A percentile compares a stretch with the other conserved stretches of the same genome.
These are phyloP conservation scores for Eupithecia vulgata DNA, from an alignment of 2,888 invertebrate species.

Conservation along the genomic window DNA sequence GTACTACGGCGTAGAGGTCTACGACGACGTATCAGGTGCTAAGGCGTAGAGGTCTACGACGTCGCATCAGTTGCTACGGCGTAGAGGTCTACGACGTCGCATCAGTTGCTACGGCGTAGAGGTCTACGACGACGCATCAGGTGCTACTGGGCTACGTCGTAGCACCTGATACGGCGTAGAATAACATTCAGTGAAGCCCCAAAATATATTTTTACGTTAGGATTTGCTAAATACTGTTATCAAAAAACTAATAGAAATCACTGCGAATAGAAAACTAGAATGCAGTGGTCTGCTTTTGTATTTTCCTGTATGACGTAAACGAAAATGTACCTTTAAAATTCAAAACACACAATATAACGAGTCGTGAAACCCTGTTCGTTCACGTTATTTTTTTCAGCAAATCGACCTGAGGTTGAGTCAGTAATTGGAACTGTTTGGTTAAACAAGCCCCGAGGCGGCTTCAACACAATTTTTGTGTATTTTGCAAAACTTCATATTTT, in stretches of 20 bases:
- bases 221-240: no score
- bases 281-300: not conserved
- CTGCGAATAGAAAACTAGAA: not conserved
- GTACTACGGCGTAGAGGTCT: no score
- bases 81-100: no score
- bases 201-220: not conserved
- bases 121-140: no score
- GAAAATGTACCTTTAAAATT: not conserved
- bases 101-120: no score
- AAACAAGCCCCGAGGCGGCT: not conserved
- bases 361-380: not conserved
- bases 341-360: not conserved
- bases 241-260: not conserved
- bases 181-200: no score
- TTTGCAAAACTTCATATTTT: not conserved
- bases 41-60: no score
- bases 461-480: constrained; percentile 1
- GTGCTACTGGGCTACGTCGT: no score
- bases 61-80: no score
- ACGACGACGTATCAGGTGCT: no score
- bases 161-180: no score
- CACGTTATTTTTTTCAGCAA: not conserved
- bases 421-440: constrained; percentile 1
- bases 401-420: not conserved
- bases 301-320: not conserved